Evolutionary conservation across 1,140 invertebrate genomes (phyloP).

Genomic region (Drosophila bocqueti): DNA sequence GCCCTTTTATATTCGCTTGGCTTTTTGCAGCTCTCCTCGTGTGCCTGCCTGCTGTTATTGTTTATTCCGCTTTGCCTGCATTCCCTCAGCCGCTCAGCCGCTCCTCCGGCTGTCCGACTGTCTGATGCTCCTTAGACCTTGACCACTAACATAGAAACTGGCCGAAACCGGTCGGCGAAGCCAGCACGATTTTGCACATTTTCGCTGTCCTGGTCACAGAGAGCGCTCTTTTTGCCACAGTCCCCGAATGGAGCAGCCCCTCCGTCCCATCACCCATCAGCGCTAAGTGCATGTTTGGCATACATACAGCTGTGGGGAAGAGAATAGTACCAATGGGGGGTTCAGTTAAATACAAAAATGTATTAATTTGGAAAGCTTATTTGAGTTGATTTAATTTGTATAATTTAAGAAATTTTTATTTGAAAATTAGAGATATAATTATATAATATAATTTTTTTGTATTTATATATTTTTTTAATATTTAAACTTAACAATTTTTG

Average conservation of each 20-base stretch:
- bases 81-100: slow-evolving; percentile 42
- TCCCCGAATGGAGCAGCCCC: not conserved
- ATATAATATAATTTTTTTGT: no score
- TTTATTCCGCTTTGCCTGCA: slow-evolving; percentile 68
- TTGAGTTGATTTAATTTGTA: not conserved
- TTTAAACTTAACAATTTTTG: no score
- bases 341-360: not conserved
- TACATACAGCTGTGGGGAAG: not conserved
- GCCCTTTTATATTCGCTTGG: slow-evolving; percentile 42
- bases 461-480: no score
- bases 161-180: slow-evolving; percentile 57
- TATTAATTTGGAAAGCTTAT: not conserved
- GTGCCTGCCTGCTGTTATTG: slow-evolving; percentile 52
- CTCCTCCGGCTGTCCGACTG: slow-evolving; percentile 41
- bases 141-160: slow-evolving; percentile 84
- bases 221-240: not conserved
- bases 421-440: no score
- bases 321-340: not conserved
- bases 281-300: slow-evolving; percentile 17
- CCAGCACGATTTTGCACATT: slow-evolving; percentile 38
- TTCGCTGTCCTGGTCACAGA: slow-evolving; percentile 23
- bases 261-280: not conserved
- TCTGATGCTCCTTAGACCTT: slow-evolving; percentile 84
- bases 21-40: slow-evolving; percentile 21
- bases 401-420: no score